phyloP scores from a whole-genome alignment of 2,888 invertebrate genomes.

The Cryptocheilus praepositus region DNA sequence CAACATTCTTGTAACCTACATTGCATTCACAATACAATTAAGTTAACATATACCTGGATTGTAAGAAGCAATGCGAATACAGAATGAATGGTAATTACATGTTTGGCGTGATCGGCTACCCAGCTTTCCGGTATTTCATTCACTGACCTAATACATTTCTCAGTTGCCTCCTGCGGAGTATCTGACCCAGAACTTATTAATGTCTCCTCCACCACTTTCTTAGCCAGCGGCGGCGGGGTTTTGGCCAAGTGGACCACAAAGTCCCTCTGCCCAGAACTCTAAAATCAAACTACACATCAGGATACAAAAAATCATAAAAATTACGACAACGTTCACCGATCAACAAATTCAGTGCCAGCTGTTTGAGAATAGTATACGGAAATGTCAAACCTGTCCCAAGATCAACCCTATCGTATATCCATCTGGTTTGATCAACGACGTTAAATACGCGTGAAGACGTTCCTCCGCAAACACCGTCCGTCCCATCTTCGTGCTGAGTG shows the following conservation, averaged over 20 bases:
- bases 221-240: slow-evolving; percentile 80
- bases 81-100: slow-evolving; percentile 74
- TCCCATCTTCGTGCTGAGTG: slow-evolving; percentile 76
- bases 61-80: neutral
- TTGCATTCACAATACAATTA: neutral
- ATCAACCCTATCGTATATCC: slow-evolving; percentile 84
- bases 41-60: neutral
- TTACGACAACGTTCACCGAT: too few relatives aligned
- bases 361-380: slow-evolving; percentile 34
- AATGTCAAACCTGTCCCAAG: slow-evolving; percentile 83
- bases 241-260: slow-evolving; percentile 87
- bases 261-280: slow-evolving; percentile 82
- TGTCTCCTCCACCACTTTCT: slow-evolving; percentile 72
- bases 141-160: slow-evolving; percentile 75
- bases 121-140: slow-evolving; percentile 81
- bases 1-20: slow-evolving; percentile 88
- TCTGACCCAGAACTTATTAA: slow-evolving; percentile 71
- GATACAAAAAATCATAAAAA: neutral
- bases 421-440: slow-evolving; percentile 80
- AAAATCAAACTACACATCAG: slow-evolving; percentile 23
- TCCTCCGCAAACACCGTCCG: slow-evolving; percentile 83
- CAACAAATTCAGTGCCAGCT: too few relatives aligned
- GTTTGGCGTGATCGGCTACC: slow-evolving; percentile 89
- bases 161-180: slow-evolving; percentile 68
- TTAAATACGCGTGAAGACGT: slow-evolving; percentile 81